Conservation (phyloP, 1,140 invertebrate genomes). For the Ceratosolen fusciceps region DNA sequence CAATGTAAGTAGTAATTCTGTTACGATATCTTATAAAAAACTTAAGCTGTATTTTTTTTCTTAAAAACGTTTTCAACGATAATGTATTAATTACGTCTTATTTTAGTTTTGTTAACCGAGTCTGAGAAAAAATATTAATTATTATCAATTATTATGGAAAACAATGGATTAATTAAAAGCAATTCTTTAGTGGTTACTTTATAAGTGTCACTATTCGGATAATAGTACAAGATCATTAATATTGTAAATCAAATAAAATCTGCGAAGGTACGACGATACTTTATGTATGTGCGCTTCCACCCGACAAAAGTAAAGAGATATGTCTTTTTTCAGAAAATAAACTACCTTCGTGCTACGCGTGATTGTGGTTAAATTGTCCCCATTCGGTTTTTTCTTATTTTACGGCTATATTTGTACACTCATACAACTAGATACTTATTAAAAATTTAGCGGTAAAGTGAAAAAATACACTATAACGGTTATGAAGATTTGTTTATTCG, state of each 20-base stretch:
- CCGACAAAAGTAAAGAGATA: conserved; percentile 14
- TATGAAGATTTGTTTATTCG: neutral
- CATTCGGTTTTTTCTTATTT: conserved; percentile 7
- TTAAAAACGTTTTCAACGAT: too few relatives aligned
- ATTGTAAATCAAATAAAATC: neutral
- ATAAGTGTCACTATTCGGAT: neutral
- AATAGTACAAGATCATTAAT: neutral
- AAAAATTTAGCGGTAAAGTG: neutral
- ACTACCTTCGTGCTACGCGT: neutral
- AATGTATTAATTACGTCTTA: too few relatives aligned
- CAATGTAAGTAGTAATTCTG: too few relatives aligned
- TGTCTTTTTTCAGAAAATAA: neutral
- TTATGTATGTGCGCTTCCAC: neutral
- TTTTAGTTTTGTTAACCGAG: too few relatives aligned
- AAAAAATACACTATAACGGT: conserved; percentile 11
- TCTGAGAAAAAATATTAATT: too few relatives aligned
- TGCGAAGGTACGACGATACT: neutral
- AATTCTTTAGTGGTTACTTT: neutral
- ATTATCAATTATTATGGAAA: neutral
- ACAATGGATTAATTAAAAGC: too few relatives aligned
- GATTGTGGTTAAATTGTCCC: conserved; percentile 10
- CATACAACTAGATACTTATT: neutral
- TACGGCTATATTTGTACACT: neutral
- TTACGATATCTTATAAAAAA: too few relatives aligned
- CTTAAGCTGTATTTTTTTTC: neutral